These are phyloP conservation scores for Cossypha heuglini DNA, from an alignment of 2,797 vertebrate species.

Conservation along the genomic window DNA sequence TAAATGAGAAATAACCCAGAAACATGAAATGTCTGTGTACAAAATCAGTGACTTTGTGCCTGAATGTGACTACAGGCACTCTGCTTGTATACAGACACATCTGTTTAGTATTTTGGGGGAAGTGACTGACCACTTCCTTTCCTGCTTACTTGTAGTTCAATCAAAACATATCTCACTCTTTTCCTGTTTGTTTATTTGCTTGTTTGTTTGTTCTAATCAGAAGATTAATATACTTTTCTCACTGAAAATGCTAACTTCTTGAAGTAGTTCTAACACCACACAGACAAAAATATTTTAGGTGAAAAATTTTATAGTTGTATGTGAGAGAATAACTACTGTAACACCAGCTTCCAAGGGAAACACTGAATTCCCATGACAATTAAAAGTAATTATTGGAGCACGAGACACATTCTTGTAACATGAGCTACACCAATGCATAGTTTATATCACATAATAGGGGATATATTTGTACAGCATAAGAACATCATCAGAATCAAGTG, in stretches of 20 bases:
- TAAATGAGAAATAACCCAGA: not conserved
- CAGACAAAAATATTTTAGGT: not conserved
- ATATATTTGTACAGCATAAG: not conserved
- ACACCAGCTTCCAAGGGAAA: not conserved
- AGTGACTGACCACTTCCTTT: not conserved
- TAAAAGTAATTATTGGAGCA: not conserved
- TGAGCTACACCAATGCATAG: not conserved
- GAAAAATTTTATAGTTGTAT: not conserved
- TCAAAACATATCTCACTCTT: not conserved
- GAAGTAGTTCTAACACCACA: not conserved
- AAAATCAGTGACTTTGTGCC: not conserved
- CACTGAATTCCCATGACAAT: not conserved
- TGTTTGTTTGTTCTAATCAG: not conserved
- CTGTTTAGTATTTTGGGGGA: not conserved
- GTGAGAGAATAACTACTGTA: not conserved
- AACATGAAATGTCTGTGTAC: not conserved
- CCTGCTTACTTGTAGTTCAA: not conserved
- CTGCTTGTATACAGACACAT: not conserved
- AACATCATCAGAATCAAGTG: not conserved
- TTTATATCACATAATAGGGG: not conserved
- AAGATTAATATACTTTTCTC: not conserved
- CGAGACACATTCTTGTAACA: not conserved
- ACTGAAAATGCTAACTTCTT: not conserved
- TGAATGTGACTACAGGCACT: not conserved
- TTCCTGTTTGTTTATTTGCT: not conserved